A percentile compares a stretch with the other conserved stretches of the same genome.
phyloP scores from a whole-genome alignment of 1,140 invertebrate genomes.

The Micrasema minimum region DNA sequence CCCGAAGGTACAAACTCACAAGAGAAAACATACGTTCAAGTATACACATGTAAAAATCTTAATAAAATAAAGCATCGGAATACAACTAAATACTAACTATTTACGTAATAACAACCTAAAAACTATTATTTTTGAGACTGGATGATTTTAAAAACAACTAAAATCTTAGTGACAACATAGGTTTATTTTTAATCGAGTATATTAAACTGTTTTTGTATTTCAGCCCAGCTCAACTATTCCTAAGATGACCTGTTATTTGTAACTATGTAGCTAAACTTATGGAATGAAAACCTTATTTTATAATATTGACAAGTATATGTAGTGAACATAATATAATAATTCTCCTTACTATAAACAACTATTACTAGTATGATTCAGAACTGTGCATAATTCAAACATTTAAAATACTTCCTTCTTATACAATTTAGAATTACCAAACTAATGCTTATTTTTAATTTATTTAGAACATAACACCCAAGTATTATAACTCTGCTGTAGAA shows the following conservation, averaged over 20 bases:
- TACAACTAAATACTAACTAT: too few species aligned
- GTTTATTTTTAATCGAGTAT: neutral
- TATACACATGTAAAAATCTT: too few species aligned
- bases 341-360: conserved; percentile 16
- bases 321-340: neutral
- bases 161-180: too few species aligned
- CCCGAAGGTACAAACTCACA: too few species aligned
- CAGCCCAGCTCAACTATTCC: conserved; percentile 16
- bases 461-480: neutral
- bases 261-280: conserved; percentile 28
- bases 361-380: conserved; percentile 5
- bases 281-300: conserved; percentile 21
- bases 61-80: too few species aligned
- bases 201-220: conserved; percentile 11
- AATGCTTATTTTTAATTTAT: conserved; percentile 14
- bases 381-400: neutral
- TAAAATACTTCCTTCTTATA: conserved; percentile 11
- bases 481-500: too few species aligned
- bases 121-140: too few species aligned
- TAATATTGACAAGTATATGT: conserved; percentile 3
- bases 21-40: too few species aligned
- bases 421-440: neutral
- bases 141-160: too few species aligned
- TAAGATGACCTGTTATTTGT: conserved; percentile 13
- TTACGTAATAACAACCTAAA: too few species aligned